Evolutionary conservation across 1,140 invertebrate species (phyloP).

Genomic region (Drosophila funebris): DNA sequence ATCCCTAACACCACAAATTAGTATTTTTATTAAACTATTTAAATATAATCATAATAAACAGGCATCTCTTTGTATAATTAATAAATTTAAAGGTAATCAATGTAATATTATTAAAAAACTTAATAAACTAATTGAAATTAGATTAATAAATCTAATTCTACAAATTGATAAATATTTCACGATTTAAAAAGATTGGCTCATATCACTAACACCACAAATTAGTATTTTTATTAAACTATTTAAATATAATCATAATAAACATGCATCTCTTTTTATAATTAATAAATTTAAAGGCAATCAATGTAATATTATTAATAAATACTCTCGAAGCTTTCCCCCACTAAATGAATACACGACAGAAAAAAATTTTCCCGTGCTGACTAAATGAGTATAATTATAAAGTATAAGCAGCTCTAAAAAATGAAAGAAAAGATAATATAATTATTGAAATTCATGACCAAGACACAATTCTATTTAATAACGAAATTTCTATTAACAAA

Average conservation of each 20-base stretch:
- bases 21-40: no score
- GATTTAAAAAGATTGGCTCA: conserved; percentile 84
- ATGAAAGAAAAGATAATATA: no score
- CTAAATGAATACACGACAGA: conserved; percentile 65
- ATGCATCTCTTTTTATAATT: conserved; percentile 85
- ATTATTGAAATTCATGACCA: no score
- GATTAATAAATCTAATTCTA: conserved; percentile 75
- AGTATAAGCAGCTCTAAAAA: no score
- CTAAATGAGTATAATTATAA: conserved; percentile 85
- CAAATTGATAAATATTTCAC: conserved; percentile 83
- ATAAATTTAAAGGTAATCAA: no score
- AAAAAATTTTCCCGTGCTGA: conserved; percentile 85
- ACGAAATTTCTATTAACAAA: conserved; percentile 85
- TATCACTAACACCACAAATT: conserved; percentile 86
- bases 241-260: conserved; percentile 85
- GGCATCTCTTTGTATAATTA: no score
- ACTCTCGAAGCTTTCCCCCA: no score
- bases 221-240: conserved; percentile 87
- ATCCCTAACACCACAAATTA: no score
- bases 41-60: no score
- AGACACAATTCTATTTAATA: conserved; percentile 85
- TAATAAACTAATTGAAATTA: conserved; percentile 72
- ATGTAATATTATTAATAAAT: conserved; percentile 86
- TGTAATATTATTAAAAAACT: conserved; percentile 69
- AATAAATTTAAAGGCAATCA: conserved; percentile 86